Percentiles rank a stretch among this genome's conserved stretches.
Conservation (phyloP, 2,113 vertebrate species). For the Protobothrops flavoviridis region DNA sequence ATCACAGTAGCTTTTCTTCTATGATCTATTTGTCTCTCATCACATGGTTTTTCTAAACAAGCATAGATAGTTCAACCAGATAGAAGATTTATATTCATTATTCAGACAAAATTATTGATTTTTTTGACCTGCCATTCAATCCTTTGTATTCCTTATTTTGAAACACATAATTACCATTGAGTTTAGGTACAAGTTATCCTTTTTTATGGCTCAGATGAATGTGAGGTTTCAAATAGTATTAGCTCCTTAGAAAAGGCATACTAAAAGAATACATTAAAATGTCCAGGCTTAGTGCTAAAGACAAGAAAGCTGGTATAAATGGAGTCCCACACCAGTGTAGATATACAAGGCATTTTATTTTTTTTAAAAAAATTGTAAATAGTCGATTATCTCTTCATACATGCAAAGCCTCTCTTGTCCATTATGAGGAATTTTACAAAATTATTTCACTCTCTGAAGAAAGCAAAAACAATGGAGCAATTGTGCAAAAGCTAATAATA, state of each 20-base stretch:
- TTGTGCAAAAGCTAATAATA: not conserved
- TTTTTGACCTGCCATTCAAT: not conserved
- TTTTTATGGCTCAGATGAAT: not conserved
- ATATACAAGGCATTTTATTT: not conserved
- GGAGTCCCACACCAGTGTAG: not conserved
- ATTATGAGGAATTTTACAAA: not conserved
- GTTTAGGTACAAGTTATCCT: not conserved
- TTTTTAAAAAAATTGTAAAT: not conserved
- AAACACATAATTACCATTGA: not conserved
- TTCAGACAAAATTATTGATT: not conserved
- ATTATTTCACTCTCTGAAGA: not conserved
- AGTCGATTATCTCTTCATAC: not conserved
- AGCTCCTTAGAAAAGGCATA: not conserved
- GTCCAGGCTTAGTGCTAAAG: not conserved
- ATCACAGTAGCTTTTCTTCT: not conserved
- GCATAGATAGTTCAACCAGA: not conserved
- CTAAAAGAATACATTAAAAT: not conserved
- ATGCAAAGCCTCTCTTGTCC: not conserved
- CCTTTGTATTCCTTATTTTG: not conserved
- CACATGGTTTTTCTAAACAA: not conserved
- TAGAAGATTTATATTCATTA: not conserved
- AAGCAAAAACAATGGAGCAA: not conserved
- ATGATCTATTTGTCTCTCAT: not conserved
- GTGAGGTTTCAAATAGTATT: not conserved
- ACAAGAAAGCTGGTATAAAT: not conserved